Evolutionary conservation across 2,113 vertebrate genomes (phyloP).

Genomic region (Chelonoidis abingdonii): DNA sequence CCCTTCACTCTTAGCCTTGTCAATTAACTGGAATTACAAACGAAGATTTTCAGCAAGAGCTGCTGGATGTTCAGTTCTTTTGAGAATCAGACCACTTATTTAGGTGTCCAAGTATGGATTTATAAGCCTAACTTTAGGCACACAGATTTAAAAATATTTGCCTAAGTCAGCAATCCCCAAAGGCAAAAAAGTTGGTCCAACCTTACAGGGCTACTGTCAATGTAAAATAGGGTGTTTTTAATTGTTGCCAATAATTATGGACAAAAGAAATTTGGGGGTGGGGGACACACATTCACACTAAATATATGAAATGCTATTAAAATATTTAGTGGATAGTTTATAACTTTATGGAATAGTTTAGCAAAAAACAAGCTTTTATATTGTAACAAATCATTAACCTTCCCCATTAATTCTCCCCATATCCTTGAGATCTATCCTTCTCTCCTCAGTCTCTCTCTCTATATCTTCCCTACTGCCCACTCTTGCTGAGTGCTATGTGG

Average conservation of each 20-base stretch:
- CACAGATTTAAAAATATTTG: accelerated
- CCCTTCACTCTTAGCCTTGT: neutral
- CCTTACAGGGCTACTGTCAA: neutral
- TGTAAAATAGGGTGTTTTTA: neutral
- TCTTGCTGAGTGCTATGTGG: neutral
- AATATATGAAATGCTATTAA: neutral
- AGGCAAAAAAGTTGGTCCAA: neutral
- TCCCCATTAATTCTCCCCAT: neutral
- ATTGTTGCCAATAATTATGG: neutral
- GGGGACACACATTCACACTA: neutral
- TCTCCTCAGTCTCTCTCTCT: neutral
- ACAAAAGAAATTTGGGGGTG: neutral
- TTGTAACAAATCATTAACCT: neutral
- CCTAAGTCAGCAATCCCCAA: neutral
- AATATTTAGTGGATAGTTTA: neutral
- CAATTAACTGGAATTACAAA: neutral
- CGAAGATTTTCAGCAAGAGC: neutral
- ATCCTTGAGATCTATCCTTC: neutral
- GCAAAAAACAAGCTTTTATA: neutral
- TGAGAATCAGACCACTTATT: neutral
- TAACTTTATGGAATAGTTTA: neutral
- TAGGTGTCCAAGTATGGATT: neutral
- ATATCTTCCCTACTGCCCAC: neutral
- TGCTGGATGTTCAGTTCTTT: neutral
- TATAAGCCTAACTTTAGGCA: accelerated